Evolutionary conservation across 35 echinoderm and acorn worm genomes (phyloP).

Genomic region (Diadema setosum): DNA sequence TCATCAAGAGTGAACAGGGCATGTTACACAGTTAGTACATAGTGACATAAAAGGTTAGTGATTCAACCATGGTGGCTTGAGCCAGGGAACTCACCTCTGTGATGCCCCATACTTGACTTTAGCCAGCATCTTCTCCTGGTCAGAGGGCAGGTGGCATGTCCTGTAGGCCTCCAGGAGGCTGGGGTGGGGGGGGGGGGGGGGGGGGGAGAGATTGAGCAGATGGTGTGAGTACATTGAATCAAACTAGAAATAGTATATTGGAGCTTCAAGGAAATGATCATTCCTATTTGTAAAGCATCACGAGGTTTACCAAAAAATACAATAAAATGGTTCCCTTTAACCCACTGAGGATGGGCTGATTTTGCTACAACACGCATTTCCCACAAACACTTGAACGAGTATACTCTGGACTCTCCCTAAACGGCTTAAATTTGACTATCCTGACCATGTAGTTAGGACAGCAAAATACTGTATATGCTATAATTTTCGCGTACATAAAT

Average conservation of each 20-base stretch:
- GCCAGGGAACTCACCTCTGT: constrained; percentile 58
- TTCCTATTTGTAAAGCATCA: background rate
- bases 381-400: too few relatives aligned
- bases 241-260: background rate
- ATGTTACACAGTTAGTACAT: background rate
- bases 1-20: background rate
- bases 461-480: too few relatives aligned
- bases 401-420: background rate
- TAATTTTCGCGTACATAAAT: too few relatives aligned
- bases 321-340: background rate
- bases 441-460: too few relatives aligned
- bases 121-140: constrained; percentile 75
- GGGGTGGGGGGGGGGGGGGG: background rate
- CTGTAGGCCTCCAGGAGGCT: constrained; percentile 80
- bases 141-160: constrained; percentile 38
- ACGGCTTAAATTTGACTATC: background rate
- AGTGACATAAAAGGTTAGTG: background rate
- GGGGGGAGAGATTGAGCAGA: background rate
- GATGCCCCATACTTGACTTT: constrained; percentile 76
- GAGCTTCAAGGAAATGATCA: background rate
- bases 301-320: background rate
- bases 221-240: background rate
- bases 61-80: background rate
- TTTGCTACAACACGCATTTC: too few relatives aligned
- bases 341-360: too few relatives aligned